Evolutionary conservation across 2,797 vertebrate genomes (phyloP).

Genomic region (Molossus alvarezi): DNA sequence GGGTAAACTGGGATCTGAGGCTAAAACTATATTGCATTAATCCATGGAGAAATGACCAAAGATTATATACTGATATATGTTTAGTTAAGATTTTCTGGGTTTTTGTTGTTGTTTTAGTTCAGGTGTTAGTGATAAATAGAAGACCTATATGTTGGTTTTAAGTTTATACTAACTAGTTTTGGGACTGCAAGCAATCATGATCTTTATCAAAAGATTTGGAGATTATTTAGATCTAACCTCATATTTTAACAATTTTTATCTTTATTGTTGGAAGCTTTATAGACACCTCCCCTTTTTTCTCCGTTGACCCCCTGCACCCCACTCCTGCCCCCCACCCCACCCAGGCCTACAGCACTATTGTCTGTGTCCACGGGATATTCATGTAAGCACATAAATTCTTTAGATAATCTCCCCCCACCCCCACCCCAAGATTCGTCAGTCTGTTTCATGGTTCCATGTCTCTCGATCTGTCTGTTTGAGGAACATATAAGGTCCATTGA

Average conservation of each 20-base stretch:
- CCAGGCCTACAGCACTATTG: too few relatives aligned
- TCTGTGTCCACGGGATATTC: too few relatives aligned
- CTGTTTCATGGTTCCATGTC: too few relatives aligned
- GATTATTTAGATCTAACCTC: not conserved
- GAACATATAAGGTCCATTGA: not conserved
- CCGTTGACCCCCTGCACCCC: too few relatives aligned
- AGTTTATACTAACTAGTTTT: not conserved
- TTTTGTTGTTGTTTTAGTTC: not conserved
- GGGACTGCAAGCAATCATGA: not conserved
- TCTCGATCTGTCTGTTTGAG: not conserved
- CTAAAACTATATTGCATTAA: not conserved
- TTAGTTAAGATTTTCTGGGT: conserved; percentile 7
- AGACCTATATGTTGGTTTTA: not conserved
- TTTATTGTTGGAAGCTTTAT: too few relatives aligned
- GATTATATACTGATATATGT: not conserved
- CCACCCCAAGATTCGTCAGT: too few relatives aligned
- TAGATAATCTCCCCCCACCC: too few relatives aligned
- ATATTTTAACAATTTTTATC: not conserved
- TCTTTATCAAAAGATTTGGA: not conserved
- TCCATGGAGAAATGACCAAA: conserved; percentile 18
- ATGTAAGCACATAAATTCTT: too few relatives aligned
- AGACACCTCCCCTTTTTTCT: too few relatives aligned
- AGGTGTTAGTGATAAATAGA: not conserved
- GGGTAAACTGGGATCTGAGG: not conserved
- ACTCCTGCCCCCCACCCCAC: too few relatives aligned